phyloP scores from a whole-genome alignment of 2,888 invertebrate genomes.

The Dynastes tityus region DNA sequence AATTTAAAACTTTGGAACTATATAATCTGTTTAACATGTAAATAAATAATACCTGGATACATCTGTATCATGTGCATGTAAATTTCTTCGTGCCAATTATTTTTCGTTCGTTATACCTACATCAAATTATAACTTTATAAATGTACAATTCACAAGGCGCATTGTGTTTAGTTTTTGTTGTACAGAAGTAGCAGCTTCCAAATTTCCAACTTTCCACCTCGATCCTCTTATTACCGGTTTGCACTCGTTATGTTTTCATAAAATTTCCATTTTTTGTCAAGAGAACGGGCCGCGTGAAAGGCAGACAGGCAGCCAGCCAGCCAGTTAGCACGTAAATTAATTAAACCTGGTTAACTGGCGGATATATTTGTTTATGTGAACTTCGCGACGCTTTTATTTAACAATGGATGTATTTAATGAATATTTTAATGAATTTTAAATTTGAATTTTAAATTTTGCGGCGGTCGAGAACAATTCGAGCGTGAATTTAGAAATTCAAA shows the following conservation, averaged over 20 bases:
- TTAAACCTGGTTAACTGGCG: slow-evolving; percentile 40
- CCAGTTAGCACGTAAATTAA: slow-evolving; percentile 38
- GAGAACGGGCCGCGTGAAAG: background rate
- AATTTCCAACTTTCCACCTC: background rate
- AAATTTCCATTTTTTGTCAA: slow-evolving; percentile 4
- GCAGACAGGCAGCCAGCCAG: background rate
- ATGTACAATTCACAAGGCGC: too few relatives aligned
- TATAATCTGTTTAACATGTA: too few relatives aligned
- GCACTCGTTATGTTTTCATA: background rate
- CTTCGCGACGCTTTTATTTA: slow-evolving; percentile 29
- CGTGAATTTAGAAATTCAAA: slow-evolving; percentile 10
- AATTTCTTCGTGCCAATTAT: background rate
- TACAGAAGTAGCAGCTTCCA: background rate
- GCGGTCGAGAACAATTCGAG: background rate
- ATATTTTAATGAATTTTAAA: slow-evolving; percentile 46
- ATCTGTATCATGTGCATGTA: background rate
- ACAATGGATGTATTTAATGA: slow-evolving; percentile 39
- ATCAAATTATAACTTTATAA: slow-evolving; percentile 9
- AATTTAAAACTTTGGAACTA: too few relatives aligned
- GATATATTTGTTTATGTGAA: slow-evolving; percentile 44
- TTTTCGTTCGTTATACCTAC: background rate
- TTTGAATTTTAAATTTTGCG: slow-evolving; percentile 44
- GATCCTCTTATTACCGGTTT: background rate
- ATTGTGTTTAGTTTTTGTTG: background rate
- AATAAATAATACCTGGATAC: too few relatives aligned